A percentile compares a stretch with the other conserved stretches of the same genome.
Evolutionary conservation across 1,140 invertebrate genomes (phyloP).

Genomic region (Diorhabda elongata): DNA sequence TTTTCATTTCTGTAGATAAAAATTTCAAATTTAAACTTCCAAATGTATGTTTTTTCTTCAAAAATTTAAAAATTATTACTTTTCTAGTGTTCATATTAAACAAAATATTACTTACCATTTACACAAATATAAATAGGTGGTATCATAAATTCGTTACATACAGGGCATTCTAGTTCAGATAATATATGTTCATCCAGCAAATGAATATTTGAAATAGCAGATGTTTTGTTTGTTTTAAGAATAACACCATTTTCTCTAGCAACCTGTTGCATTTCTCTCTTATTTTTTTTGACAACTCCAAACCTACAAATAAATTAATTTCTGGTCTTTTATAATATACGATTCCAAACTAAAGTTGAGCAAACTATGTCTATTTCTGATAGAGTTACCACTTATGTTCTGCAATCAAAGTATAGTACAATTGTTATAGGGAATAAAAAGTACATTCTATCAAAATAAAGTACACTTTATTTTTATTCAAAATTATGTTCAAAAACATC

Average conservation of each 20-base stretch:
- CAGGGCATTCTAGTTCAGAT: conserved; percentile 54
- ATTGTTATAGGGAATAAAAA: too few species aligned
- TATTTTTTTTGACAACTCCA: conserved; percentile 27
- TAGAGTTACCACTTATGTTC: too few species aligned
- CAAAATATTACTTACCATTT: conserved; percentile 43
- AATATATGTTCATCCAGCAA: conserved; percentile 39
- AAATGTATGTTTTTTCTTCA: too few species aligned
- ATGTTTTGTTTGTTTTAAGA: background rate
- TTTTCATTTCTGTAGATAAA: too few species aligned
- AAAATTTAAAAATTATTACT: too few species aligned
- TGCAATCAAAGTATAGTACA: too few species aligned
- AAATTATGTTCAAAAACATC: too few species aligned
- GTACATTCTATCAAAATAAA: too few species aligned
- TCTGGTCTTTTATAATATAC: background rate
- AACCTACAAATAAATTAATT: conserved; percentile 13
- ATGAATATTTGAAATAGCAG: background rate
- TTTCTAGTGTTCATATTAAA: too few species aligned
- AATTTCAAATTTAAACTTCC: too few species aligned
- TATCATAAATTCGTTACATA: conserved; percentile 55
- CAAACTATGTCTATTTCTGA: too few species aligned
- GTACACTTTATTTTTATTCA: too few species aligned
- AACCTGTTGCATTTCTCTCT: conserved; percentile 21
- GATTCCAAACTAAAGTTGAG: background rate
- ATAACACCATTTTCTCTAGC: background rate
- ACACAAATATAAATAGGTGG: conserved; percentile 53